Evolutionary conservation across 1,140 invertebrate species (phyloP), one percentile per base, ranked within the genome.

Genomic region (Bombus ignitus): DNA sequence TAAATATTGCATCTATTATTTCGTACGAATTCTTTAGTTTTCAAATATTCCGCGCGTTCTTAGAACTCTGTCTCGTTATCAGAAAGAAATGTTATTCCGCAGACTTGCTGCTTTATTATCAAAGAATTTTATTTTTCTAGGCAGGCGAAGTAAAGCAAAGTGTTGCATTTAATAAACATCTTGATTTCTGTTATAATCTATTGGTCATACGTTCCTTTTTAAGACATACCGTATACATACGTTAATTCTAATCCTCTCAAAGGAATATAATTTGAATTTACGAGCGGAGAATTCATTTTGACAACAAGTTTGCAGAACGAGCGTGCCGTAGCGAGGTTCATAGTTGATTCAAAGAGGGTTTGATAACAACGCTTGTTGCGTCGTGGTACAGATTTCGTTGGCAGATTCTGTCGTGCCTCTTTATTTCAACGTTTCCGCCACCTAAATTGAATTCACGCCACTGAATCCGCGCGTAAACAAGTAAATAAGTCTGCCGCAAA

Each of bases 281-380:
- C 10, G 9, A 39, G 37, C 22, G 68, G 37, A 13, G 39, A 8
- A 22, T 18, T 2, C 66, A 32, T 44, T 44, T 47, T 9, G 42
- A 32, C 42, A 18, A 47, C 42, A 6, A n/a, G 2, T 42, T 5
- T n/a, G 4, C 3, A 1, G 1, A 2, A 28, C 37, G 28, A 71
- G 37, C 2, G 1, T n/a, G 37, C 12, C 25, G n/a, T 15, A 37
- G 1, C 1, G 28, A 8, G 28, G 42, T 25, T n/a, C 15, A 22
- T 32, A 32, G n/a, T 8, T 13, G 70, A 71, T 71, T 42, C 25
- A 13, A 71, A 35, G 35, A 68, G 39, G n/a, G 28, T 28, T 39
- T 35, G 77, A 80, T 80, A 80, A 80, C 65, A 53, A 53, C 65
- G 78, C 78, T 80, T 80, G 78, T 71, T 80, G 78, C 65, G 25